Conservation (phyloP, 2,888 invertebrate species). For the Drosophila anomalata region DNA sequence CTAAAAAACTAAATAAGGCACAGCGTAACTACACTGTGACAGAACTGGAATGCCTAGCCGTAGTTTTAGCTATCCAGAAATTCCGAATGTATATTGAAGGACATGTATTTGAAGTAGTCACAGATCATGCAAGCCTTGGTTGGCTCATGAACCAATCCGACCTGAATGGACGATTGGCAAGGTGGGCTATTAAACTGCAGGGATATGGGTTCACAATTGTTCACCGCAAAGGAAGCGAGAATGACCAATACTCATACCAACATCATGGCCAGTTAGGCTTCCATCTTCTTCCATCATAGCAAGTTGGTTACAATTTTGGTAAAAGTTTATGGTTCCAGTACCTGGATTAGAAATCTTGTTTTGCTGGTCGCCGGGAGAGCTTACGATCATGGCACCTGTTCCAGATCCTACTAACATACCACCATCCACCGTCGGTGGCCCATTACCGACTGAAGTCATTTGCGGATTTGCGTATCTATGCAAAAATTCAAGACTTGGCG, state of each 20-base stretch:
- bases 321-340: slow-evolving; percentile 75
- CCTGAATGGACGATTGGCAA: too few relatives aligned
- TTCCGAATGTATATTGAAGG: too few relatives aligned
- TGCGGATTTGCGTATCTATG: slow-evolving; percentile 93
- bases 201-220: too few relatives aligned
- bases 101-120: too few relatives aligned
- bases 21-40: too few relatives aligned
- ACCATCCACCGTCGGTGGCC: slow-evolving; percentile 33
- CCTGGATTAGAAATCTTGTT: slow-evolving; percentile 54
- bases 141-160: too few relatives aligned
- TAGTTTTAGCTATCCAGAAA: too few relatives aligned
- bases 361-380: slow-evolving; percentile 55
- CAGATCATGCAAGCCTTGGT: too few relatives aligned
- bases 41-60: too few relatives aligned
- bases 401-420: slow-evolving; percentile 41
- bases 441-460: slow-evolving; percentile 82
- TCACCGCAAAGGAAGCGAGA: too few relatives aligned
- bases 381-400: slow-evolving; percentile 51
- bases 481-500: slow-evolving; percentile 94
- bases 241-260: slow-evolving; percentile 65
- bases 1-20: too few relatives aligned
- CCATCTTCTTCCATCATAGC: slow-evolving; percentile 77
- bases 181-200: too few relatives aligned
- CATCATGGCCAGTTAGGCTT: slow-evolving; percentile 62
- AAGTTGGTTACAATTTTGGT: slow-evolving; percentile 82